Evolutionary conservation across 2,888 invertebrate species (phyloP), one percentile per base, ranked within the genome.

Genomic region (Eulithis prunata): DNA sequence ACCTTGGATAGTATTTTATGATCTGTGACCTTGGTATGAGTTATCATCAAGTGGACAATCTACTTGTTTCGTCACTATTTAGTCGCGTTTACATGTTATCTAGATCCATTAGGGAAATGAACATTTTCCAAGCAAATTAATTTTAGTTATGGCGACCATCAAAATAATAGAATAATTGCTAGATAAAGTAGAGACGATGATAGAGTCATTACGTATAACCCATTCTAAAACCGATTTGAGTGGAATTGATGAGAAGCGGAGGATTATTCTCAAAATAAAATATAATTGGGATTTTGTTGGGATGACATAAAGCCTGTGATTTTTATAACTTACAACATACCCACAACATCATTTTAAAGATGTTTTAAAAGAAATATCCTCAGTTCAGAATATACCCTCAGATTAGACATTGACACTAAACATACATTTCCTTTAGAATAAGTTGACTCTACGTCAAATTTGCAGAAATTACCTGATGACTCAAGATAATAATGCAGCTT

Each of bases 391-490:
- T 21, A 21, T 21, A 21, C 21, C 21, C 21, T 21, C 21, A 21
- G 21, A 21, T 21, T 21, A 21, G 21, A 21, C 21, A 21, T 21
- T 21, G 21, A 21, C 21, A 46, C 47, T 49, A 21, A 52, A 52
- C 52, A 57, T 57, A 57, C 57, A 51, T 64, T 61, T 64, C 61
- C 49, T 61, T 46, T 38, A 53, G 11, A 58, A 28, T 38, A 7
- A 60, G 49, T 32, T 46, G 11, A 55, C 13, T 45, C 53, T 59
- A 62, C 62, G 60, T 63, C 62, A 68, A 49, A 32, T 21, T 64
- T 55, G 62, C 46, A 62, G 43, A 52, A 66, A 49, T 28, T 63
- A 61, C 64, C 52, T 69, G 74, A 74, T 76, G 77, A 76, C 71
- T 76, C 77, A 74, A 64, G 52, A 68, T 51, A 51, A 51, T 51